These are phyloP conservation scores for Agrotis clavis DNA, from an alignment of 2,888 invertebrate genomes.

Conservation along the genomic window DNA sequence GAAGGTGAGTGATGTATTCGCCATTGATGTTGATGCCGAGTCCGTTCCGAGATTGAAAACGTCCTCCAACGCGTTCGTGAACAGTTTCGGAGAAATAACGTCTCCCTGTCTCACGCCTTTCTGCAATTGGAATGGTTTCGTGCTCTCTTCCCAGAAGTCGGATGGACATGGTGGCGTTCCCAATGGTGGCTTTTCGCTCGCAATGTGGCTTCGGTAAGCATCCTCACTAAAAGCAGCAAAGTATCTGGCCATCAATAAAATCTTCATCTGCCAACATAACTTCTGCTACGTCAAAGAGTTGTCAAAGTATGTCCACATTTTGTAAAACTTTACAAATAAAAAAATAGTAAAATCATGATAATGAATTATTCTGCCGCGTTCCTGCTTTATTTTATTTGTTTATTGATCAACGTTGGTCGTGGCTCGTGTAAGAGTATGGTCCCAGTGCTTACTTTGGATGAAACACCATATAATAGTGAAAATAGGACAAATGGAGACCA, in stretches of 20 bases:
- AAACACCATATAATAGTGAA: slow-evolving; percentile 11
- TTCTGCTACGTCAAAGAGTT: slow-evolving; percentile 36
- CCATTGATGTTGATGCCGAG: too few species aligned
- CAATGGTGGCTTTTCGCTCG: too few species aligned
- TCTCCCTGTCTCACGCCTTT: too few species aligned
- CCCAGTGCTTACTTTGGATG: slow-evolving; percentile 73
- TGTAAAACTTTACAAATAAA: slow-evolving; percentile 42
- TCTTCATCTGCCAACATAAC: neutral
- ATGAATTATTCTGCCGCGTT: slow-evolving; percentile 59
- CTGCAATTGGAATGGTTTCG: too few species aligned
- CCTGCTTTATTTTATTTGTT: slow-evolving; percentile 45
- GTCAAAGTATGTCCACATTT: slow-evolving; percentile 47
- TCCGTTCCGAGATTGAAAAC: too few species aligned
- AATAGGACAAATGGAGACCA: slow-evolving; percentile 51
- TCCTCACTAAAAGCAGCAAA: neutral
- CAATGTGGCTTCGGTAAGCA: neutral
- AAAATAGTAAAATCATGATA: slow-evolving; percentile 59
- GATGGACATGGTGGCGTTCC: too few species aligned
- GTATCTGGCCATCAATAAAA: slow-evolving; percentile 30
- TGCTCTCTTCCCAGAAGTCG: too few species aligned
- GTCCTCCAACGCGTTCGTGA: too few species aligned
- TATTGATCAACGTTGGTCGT: slow-evolving; percentile 35
- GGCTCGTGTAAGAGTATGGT: slow-evolving; percentile 67
- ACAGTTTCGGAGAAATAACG: too few species aligned
- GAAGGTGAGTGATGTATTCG: too few species aligned